A percentile compares a stretch with the other conserved stretches of the same genome.
phyloP scores from a whole-genome alignment of 2,113 vertebrate species.

The Gavia stellata region DNA sequence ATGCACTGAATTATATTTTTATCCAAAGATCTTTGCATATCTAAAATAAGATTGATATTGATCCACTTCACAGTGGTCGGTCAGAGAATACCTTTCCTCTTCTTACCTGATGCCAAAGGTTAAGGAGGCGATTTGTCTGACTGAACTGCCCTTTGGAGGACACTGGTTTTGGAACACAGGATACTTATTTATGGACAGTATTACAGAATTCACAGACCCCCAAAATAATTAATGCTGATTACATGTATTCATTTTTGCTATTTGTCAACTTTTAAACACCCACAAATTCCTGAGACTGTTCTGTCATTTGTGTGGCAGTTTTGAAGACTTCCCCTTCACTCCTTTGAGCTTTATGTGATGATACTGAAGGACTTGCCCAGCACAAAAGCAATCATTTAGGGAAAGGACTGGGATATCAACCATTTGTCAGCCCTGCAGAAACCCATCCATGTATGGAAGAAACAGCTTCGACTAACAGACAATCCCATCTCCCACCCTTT shows the following conservation, averaged over 20 bases:
- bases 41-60: not conserved
- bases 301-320: not conserved
- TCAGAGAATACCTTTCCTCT: not conserved
- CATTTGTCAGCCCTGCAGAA: not conserved
- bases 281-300: not conserved
- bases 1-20: conserved; percentile 24
- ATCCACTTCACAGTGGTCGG: not conserved
- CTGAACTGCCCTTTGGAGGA: not conserved
- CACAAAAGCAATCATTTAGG: not conserved
- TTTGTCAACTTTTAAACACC: not conserved
- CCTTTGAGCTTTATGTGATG: not conserved
- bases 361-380: not conserved
- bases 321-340: not conserved
- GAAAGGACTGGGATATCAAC: not conserved
- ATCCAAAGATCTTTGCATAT: not conserved
- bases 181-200: not conserved
- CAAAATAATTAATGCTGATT: not conserved
- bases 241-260: not conserved
- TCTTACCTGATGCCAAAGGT: not conserved
- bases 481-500: not conserved
- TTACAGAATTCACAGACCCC: not conserved
- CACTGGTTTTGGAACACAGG: not conserved
- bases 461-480: not conserved
- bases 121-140: not conserved
- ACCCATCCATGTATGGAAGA: not conserved